A percentile compares a stretch with the other conserved stretches of the same genome.
These are phyloP conservation scores for Tiliacea aurago DNA, from an alignment of 2,888 invertebrate species.

Conservation along the genomic window DNA sequence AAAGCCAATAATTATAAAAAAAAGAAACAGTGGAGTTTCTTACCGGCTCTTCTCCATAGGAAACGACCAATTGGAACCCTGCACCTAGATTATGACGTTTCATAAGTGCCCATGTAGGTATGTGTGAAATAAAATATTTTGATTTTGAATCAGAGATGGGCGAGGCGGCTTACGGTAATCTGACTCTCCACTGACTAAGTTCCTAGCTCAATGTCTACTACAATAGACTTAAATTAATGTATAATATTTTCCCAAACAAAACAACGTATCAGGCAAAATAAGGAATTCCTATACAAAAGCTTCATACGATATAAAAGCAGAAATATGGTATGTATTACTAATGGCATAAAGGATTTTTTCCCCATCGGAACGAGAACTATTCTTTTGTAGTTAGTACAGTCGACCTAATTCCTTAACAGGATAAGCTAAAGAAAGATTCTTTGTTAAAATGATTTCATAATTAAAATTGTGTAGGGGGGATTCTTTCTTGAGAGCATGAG, in stretches of 20 bases:
- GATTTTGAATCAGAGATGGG: too few species aligned
- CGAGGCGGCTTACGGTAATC: neutral
- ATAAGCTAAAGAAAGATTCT: conserved; percentile 8
- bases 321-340: conserved; percentile 36
- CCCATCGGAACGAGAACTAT: conserved; percentile 31
- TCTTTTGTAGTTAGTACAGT: conserved; percentile 30
- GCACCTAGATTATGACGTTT: too few species aligned
- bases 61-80: too few species aligned
- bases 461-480: conserved; percentile 10
- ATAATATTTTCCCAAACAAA: neutral
- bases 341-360: conserved; percentile 31
- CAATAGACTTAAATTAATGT: neutral
- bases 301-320: conserved; percentile 15
- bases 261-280: neutral
- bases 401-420: conserved; percentile 36
- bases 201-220: neutral
- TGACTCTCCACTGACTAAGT: neutral
- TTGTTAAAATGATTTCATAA: conserved; percentile 30
- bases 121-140: too few species aligned
- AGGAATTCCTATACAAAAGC: conserved; percentile 6
- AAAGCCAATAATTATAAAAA: too few species aligned
- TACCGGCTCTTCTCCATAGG: too few species aligned
- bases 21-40: too few species aligned
- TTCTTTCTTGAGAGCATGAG: conserved; percentile 4
- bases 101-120: too few species aligned